Base-by-base conservation (phyloP, 1,140 invertebrate species). In the Anoplolepis gracilipes region DNA sequence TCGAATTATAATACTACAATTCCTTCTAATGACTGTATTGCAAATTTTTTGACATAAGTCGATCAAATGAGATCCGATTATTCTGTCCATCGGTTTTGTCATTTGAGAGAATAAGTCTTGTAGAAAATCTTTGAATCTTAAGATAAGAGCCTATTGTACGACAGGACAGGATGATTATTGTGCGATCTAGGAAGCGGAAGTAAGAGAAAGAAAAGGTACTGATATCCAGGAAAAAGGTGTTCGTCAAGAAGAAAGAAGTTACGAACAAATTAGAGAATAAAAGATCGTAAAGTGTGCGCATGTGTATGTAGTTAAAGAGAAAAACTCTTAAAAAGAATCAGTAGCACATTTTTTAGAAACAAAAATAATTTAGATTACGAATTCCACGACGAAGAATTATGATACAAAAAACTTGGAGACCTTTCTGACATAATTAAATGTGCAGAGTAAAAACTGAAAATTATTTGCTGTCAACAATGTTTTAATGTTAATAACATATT, bases 121-220 rank as follows among this genome's bases (percentile, higher is more conserved):
- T 16, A 11, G n/a, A 42, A 46, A 53, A 76, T 46, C 39, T 16
- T 36, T 36, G 19, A 61, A 62, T 76, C 33, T 84, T 76, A 57
- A 59, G 57, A 81, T 85, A 91, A 91, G 81, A 75, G 73, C 25
- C 89, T 8, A 88, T 86, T 89, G 85, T 90, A 82, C 64, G 72
- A 75, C 28, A 25, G 77, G 67, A 86, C 79, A 85, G 69, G 76
- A 78, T 49, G 46, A 59, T 91, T 90, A 91, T 91, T 92, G 89
- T 87, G 62, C 76, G 36, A 73, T 28, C n/a, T 55, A 53, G 8
- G 36, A 79, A 85, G 72, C 62, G 86, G 86, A 70, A 76, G 57
- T 87, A 67, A 85, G 57, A 87, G 69, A 25, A 73, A 81, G 69
- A 49, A 78, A 28, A 46, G 25, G 4, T 39, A 19, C 22, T 13